Conservation (phyloP, 2,797 vertebrate genomes). For the Coluber constrictor region DNA sequence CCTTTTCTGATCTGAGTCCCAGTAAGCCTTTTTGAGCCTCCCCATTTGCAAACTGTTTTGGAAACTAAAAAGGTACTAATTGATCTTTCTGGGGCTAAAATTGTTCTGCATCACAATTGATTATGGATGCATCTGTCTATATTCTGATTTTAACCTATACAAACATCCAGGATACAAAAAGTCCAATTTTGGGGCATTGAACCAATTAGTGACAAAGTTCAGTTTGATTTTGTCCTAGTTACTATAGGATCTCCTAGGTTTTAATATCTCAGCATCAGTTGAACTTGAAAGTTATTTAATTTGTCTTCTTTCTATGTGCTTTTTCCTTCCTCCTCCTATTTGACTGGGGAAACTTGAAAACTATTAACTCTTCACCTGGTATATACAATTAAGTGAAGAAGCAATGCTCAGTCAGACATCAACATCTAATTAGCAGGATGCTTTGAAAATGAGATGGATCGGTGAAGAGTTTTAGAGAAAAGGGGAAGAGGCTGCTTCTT, state of each 20-base stretch:
- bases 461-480: not conserved
- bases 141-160: not conserved
- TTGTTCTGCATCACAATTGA: not conserved
- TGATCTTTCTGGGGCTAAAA: not conserved
- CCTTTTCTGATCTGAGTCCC: not conserved
- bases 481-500: not conserved
- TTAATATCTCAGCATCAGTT: not conserved
- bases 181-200: not conserved
- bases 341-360: conserved; percentile 10
- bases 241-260: rapidly evolving
- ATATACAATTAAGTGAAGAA: rapidly evolving
- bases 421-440: rapidly evolving
- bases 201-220: not conserved
- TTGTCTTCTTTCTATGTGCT: not conserved
- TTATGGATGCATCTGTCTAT: rapidly evolving
- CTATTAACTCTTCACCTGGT: not conserved
- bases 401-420: rapidly evolving
- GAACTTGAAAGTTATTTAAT: not conserved
- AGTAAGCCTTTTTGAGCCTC: not conserved
- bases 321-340: not conserved
- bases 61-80: not conserved
- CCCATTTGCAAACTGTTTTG: not conserved
- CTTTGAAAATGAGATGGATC: conserved; percentile 8
- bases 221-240: not conserved
- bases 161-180: not conserved